phyloP scores from a whole-genome alignment of 1,140 invertebrate species.

The Dinothrombium tinctorium region DNA sequence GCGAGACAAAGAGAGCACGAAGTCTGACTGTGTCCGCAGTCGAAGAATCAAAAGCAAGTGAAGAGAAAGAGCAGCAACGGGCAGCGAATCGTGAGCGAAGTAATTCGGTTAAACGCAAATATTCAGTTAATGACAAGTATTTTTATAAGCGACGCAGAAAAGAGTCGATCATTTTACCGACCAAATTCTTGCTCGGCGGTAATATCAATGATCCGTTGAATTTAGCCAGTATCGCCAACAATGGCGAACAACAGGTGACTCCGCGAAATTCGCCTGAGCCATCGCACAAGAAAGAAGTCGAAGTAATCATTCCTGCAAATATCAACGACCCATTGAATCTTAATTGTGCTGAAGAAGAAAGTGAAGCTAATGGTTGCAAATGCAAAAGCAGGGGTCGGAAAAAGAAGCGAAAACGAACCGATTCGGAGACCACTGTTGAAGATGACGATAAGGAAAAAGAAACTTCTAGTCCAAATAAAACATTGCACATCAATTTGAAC shows the following conservation, averaged over 20 bases:
- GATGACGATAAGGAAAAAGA: background rate
- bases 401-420: slow-evolving; percentile 19
- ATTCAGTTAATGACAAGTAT: no score
- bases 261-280: slow-evolving; percentile 67
- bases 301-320: slow-evolving; percentile 75
- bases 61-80: no score
- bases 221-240: slow-evolving; percentile 58
- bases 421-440: slow-evolving; percentile 2
- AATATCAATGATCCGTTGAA: slow-evolving; percentile 86
- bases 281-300: slow-evolving; percentile 49
- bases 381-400: background rate
- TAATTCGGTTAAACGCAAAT: no score
- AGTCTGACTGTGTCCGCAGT: no score
- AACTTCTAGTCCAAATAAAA: no score
- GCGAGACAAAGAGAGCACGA: no score
- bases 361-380: slow-evolving; percentile 22
- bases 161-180: no score
- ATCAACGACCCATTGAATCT: slow-evolving; percentile 72
- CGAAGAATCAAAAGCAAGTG: no score
- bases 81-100: no score
- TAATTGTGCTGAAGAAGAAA: slow-evolving; percentile 42
- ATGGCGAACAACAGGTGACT: slow-evolving; percentile 68
- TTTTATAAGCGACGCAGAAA: no score
- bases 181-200: slow-evolving; percentile 77
- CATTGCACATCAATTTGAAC: no score